Conservation (phyloP, 1,140 invertebrate species). For the Brachionus koreanus region DNA sequence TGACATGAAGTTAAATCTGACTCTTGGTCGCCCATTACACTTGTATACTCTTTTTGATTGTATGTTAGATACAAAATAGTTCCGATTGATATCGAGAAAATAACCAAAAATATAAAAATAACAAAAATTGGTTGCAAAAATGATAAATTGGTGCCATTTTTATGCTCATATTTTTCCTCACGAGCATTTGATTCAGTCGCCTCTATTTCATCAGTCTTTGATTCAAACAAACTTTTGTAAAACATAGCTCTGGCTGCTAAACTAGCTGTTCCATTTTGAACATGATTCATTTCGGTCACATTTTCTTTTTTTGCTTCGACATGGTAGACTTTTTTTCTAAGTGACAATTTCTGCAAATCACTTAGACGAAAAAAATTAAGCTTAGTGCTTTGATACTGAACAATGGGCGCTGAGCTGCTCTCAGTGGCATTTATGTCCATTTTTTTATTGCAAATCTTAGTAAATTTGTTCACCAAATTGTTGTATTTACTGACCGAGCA, state of each 20-base stretch:
- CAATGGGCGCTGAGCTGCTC: neutral
- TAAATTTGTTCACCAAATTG: slow-evolving; percentile 27
- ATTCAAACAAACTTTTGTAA: neutral
- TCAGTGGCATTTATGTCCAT: slow-evolving; percentile 29
- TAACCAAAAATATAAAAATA: slow-evolving; percentile 23
- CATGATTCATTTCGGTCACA: neutral
- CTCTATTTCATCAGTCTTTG: neutral
- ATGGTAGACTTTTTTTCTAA: neutral
- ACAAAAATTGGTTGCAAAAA: neutral
- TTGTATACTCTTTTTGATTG: slow-evolving; percentile 21
- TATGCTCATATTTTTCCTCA: neutral
- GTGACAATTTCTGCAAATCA: neutral
- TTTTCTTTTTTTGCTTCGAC: neutral
- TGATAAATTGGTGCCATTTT: neutral
- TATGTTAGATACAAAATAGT: slow-evolving; percentile 21
- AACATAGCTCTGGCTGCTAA: neutral
- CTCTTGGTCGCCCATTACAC: slow-evolving; percentile 17
- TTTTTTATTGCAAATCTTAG: slow-evolving; percentile 23
- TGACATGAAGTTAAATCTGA: slow-evolving; percentile 13
- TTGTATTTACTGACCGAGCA: slow-evolving; percentile 41
- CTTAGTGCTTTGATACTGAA: neutral
- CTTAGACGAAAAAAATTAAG: neutral
- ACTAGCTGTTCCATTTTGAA: neutral
- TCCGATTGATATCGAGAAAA: slow-evolving; percentile 23
- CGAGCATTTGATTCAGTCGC: neutral